phyloP scores from a whole-genome alignment of 2,797 vertebrate genomes.

The Syndactyla subalaris region DNA sequence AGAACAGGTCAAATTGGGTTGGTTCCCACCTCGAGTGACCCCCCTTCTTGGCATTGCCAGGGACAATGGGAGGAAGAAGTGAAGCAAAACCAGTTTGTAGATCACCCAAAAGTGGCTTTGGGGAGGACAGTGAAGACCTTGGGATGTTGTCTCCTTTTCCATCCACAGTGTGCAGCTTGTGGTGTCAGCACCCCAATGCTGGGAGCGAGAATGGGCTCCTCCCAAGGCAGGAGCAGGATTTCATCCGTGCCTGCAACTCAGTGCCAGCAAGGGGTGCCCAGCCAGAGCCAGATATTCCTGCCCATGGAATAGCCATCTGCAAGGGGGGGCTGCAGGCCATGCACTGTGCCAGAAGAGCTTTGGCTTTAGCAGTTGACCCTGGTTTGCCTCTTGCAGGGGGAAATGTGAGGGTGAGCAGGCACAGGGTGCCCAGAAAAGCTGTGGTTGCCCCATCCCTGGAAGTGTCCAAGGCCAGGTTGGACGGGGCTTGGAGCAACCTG shows the following conservation, averaged over 20 bases:
- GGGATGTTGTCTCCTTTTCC: neutral
- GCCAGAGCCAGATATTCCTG: neutral
- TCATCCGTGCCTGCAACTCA: neutral
- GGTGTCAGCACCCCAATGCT: neutral
- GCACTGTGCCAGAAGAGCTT: neutral
- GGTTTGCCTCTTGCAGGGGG: neutral
- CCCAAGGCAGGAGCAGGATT: neutral
- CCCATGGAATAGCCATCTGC: neutral
- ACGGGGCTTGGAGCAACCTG: neutral
- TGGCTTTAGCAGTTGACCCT: neutral
- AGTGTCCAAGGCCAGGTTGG: neutral
- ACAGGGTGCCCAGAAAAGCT: neutral
- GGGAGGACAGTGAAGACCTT: neutral
- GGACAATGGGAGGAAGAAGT: accelerated
- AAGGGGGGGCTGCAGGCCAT: neutral
- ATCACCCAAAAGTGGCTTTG: accelerated
- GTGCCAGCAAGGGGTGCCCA: neutral
- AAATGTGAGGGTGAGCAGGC: neutral
- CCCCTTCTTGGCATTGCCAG: too few relatives aligned
- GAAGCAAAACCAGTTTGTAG: neutral
- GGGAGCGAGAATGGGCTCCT: neutral
- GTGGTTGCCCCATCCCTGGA: neutral
- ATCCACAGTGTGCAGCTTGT: accelerated
- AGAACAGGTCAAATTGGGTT: accelerated
- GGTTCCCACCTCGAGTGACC: neutral